These are phyloP conservation scores for Ferrisia virgata DNA, from an alignment of 2,888 invertebrate genomes.

Conservation along the genomic window DNA sequence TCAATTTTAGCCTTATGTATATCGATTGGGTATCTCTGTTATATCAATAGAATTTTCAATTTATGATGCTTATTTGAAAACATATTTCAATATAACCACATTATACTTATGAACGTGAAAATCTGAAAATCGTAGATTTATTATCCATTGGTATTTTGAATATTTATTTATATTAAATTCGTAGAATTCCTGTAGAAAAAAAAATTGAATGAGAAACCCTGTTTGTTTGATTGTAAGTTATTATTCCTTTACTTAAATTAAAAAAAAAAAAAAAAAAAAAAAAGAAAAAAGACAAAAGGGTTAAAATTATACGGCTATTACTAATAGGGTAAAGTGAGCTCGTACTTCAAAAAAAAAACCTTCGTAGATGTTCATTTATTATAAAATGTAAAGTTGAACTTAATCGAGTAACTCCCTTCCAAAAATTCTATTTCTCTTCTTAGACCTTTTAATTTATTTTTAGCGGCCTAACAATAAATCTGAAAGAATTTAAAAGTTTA, in stretches of 20 bases:
- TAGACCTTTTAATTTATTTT: slow-evolving; percentile 41
- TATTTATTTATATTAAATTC: no score
- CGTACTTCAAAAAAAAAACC: slow-evolving; percentile 24
- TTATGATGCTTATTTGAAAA: no score
- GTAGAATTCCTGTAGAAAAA: neutral
- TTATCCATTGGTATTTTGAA: no score
- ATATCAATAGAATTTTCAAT: no score
- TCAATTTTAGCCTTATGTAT: no score
- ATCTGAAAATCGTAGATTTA: no score
- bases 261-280: slow-evolving; percentile 31
- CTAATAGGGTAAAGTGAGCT: slow-evolving; percentile 41
- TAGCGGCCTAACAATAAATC: slow-evolving; percentile 44
- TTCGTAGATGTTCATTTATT: slow-evolving; percentile 41
- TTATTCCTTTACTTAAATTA: slow-evolving; percentile 34
- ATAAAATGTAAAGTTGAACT: slow-evolving; percentile 40
- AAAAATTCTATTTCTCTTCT: slow-evolving; percentile 38
- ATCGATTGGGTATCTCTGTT: no score
- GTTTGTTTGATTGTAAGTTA: slow-evolving; percentile 39
- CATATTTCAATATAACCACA: no score
- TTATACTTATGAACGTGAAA: no score
- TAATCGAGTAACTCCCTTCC: slow-evolving; percentile 40
- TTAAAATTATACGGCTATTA: slow-evolving; percentile 44
- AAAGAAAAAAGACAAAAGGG: slow-evolving; percentile 34
- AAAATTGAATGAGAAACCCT: slow-evolving; percentile 16
- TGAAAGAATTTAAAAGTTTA: slow-evolving; percentile 44